Evolutionary conservation across 2,797 vertebrate genomes (phyloP).

Genomic region (Rhincodon typus): DNA sequence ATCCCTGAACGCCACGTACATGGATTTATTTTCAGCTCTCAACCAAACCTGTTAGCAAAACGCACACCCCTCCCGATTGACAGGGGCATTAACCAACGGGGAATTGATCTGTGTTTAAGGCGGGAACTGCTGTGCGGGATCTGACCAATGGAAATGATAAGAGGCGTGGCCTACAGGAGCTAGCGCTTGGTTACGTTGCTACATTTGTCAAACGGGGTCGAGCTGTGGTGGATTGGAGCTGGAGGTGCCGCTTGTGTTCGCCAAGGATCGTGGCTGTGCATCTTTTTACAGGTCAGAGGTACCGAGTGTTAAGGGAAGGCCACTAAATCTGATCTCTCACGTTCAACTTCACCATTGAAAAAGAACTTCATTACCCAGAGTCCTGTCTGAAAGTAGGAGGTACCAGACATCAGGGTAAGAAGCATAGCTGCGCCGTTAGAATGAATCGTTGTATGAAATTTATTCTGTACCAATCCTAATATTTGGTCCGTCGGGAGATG

Average conservation of each 20-base stretch:
- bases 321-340: not conserved
- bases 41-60: not conserved
- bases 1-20: conserved; percentile 13
- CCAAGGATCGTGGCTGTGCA: not conserved
- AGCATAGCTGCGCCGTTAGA: not conserved
- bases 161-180: not conserved
- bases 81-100: not conserved
- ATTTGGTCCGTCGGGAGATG: not conserved
- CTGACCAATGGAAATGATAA: not conserved
- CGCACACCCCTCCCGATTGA: not conserved
- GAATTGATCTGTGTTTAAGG: rapidly evolving
- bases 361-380: not conserved
- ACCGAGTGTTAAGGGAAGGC: not conserved
- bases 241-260: not conserved
- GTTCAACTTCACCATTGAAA: not conserved
- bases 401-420: conserved; percentile 3
- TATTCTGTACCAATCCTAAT: not conserved
- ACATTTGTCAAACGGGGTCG: not conserved
- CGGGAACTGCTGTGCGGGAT: no score
- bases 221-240: not conserved
- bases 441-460: not conserved
- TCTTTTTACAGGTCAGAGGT: not conserved
- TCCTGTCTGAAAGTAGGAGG: not conserved
- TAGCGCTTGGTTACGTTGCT: not conserved
- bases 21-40: not conserved